These are phyloP conservation scores for Resseliella maxima DNA, from an alignment of 2,888 invertebrate species.

Conservation along the genomic window DNA sequence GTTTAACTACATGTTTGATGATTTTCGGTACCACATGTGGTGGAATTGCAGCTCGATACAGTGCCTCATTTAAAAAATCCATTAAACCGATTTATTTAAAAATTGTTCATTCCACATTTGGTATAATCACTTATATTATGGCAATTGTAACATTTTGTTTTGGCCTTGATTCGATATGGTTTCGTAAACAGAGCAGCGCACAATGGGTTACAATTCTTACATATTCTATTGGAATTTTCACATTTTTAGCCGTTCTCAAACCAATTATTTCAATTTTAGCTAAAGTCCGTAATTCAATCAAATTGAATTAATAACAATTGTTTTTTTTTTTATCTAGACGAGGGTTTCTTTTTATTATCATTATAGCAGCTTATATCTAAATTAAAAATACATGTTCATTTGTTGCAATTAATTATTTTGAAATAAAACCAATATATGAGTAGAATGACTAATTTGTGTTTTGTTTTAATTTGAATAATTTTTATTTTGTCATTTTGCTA, in stretches of 20 bases:
- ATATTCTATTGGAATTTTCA: not conserved
- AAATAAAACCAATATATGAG: not conserved
- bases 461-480: not conserved
- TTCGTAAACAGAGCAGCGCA: not conserved
- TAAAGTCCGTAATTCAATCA: not conserved
- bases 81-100: not conserved
- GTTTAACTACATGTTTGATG: not conserved
- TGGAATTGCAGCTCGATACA: slow-evolving; percentile 56
- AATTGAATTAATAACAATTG: not conserved
- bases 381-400: not conserved
- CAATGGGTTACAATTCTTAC: not conserved
- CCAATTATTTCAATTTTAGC: not conserved
- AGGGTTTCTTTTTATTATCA: not conserved
- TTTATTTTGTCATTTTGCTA: not conserved
- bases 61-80: not conserved
- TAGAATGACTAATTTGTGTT: not conserved
- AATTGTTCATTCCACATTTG: slow-evolving; percentile 31
- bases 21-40: not conserved
- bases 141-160: slow-evolving; percentile 6
- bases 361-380: not conserved
- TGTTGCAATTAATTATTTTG: not conserved
- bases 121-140: not conserved
- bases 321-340: too few relatives aligned
- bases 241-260: not conserved
- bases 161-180: slow-evolving; percentile 29